These are phyloP conservation scores for Acrocera orbiculus DNA, from an alignment of 2,888 invertebrate species.

Conservation along the genomic window DNA sequence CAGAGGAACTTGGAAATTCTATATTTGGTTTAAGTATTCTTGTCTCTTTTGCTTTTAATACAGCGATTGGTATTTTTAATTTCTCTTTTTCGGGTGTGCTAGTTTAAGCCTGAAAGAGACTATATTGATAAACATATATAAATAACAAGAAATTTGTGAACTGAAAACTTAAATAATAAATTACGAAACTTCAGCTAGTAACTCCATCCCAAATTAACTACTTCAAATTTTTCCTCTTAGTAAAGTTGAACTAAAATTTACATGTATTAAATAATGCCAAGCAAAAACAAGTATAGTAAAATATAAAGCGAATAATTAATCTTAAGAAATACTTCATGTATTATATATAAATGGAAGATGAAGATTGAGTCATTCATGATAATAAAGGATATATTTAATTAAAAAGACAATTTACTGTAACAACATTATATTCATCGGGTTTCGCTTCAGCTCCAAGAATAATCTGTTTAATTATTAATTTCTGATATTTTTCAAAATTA, in stretches of 20 bases:
- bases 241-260: no score
- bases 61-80: constrained; percentile 67
- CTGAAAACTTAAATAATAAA: background rate
- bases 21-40: constrained; percentile 58
- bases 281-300: no score
- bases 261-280: no score
- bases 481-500: constrained; percentile 43
- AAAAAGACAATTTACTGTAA: no score
- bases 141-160: background rate
- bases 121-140: background rate
- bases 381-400: no score
- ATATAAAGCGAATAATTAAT: no score
- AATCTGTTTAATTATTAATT: constrained; percentile 64
- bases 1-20: constrained; percentile 72
- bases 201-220: no score
- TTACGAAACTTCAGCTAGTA: background rate
- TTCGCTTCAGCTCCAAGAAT: constrained; percentile 63
- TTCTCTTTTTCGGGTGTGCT: constrained; percentile 22
- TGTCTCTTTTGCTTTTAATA: constrained; percentile 59
- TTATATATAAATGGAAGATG: no score
- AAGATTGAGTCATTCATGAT: no score
- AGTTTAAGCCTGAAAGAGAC: constrained; percentile 27
- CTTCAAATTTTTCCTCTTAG: no score
- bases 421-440: constrained; percentile 58
- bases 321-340: no score